Percentiles rank a stretch among this genome's conserved stretches.
phyloP scores from a whole-genome alignment of 2,797 vertebrate genomes.

The Loriculus beryllinus region DNA sequence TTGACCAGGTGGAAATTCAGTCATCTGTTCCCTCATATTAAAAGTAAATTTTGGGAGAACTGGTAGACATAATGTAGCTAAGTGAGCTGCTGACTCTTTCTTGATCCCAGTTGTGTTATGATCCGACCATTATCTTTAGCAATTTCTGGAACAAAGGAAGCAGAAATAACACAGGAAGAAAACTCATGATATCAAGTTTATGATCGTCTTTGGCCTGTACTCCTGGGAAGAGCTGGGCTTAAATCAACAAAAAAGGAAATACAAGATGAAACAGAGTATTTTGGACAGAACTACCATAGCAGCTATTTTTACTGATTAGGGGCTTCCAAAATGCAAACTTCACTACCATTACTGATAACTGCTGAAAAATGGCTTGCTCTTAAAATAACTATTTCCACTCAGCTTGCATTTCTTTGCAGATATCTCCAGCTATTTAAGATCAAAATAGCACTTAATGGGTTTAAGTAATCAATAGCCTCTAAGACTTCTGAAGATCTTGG shows the following conservation, averaged over 20 bases:
- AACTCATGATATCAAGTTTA: neutral
- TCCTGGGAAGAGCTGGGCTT: neutral
- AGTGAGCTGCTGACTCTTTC: neutral
- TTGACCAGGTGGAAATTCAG: neutral
- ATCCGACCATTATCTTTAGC: neutral
- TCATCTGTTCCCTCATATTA: neutral
- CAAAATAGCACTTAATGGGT: conserved; percentile 79
- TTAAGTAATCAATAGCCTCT: conserved; percentile 84
- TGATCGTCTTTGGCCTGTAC: neutral
- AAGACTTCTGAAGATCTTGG: conserved; percentile 75
- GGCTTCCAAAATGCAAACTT: neutral
- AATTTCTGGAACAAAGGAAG: neutral
- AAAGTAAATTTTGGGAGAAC: neutral
- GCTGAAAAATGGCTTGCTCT: conserved; percentile 6
- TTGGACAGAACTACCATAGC: neutral
- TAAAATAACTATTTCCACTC: conserved; percentile 41
- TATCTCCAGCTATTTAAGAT: conserved; percentile 73
- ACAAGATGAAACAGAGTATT: neutral
- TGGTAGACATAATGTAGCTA: neutral
- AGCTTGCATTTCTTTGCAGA: conserved; percentile 10
- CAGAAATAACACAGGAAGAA: neutral
- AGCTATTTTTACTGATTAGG: neutral
- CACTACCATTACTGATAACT: neutral
- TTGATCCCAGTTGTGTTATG: neutral
- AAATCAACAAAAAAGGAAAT: neutral